These are phyloP conservation scores for Alces alces DNA, from an alignment of 2,113 vertebrate species.

Conservation along the genomic window DNA sequence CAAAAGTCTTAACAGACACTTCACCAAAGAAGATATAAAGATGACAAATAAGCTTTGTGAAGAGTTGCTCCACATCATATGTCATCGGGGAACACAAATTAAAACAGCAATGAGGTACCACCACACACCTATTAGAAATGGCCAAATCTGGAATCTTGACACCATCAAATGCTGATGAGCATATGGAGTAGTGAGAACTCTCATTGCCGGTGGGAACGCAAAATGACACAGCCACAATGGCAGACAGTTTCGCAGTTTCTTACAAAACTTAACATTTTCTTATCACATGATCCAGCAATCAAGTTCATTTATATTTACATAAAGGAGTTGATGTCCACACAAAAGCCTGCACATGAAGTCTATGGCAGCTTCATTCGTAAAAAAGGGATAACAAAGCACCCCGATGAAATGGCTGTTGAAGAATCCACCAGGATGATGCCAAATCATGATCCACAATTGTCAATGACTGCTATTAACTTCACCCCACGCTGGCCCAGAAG, in stretches of 20 bases:
- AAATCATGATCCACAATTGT: accelerated
- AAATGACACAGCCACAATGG: not conserved
- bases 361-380: too few relatives aligned
- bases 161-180: not conserved
- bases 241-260: not conserved
- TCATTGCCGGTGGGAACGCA: too few relatives aligned
- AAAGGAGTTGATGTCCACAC: not conserved
- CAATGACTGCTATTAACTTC: not conserved
- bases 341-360: not conserved
- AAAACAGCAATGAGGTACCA: not conserved
- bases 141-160: not conserved
- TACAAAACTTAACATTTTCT: not conserved
- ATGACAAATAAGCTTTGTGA: not conserved
- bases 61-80: not conserved
- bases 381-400: not conserved
- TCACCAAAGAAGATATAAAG: not conserved
- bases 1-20: not conserved
- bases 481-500: not conserved
- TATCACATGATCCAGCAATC: not conserved
- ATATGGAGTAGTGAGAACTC: not conserved
- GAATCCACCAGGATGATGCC: not conserved
- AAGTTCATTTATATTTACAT: not conserved
- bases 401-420: not conserved
- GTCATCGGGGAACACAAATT: not conserved
- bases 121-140: not conserved